Conservation (phyloP, 2,888 invertebrate genomes). For the Nemurella pictetii region DNA sequence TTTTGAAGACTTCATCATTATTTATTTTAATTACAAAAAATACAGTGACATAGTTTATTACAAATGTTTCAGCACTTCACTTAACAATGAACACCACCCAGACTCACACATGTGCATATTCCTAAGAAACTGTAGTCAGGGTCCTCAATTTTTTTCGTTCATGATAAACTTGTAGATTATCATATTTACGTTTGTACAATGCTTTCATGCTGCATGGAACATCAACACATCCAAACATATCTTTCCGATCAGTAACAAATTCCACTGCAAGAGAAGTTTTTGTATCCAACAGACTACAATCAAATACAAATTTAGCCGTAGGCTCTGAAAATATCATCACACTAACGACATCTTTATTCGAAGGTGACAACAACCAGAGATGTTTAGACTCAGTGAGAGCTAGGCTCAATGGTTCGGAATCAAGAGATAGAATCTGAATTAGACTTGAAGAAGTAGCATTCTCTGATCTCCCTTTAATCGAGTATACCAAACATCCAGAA, state of each 20-base stretch:
- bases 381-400: constrained; percentile 50
- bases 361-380: constrained; percentile 51
- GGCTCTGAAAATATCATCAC: constrained; percentile 47
- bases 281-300: constrained; percentile 39
- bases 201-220: constrained; percentile 53
- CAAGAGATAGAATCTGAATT: constrained; percentile 52
- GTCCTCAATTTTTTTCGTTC: constrained; percentile 64
- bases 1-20: too few relatives aligned
- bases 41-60: too few relatives aligned
- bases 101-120: too few relatives aligned
- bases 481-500: constrained; percentile 56
- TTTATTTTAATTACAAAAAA: too few relatives aligned
- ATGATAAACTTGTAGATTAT: constrained; percentile 78
- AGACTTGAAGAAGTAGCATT: constrained; percentile 44
- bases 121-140: background rate
- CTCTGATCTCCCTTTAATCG: constrained; percentile 47
- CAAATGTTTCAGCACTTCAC: too few relatives aligned
- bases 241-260: constrained; percentile 28
- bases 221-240: constrained; percentile 27
- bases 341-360: constrained; percentile 38
- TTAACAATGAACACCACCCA: too few relatives aligned
- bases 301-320: constrained; percentile 46
- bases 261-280: constrained; percentile 45
- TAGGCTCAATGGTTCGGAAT: constrained; percentile 54
- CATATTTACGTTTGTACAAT: constrained; percentile 77